These are phyloP conservation scores for Apodemus sylvaticus DNA, from an alignment of 2,113 vertebrate genomes.

Conservation along the genomic window DNA sequence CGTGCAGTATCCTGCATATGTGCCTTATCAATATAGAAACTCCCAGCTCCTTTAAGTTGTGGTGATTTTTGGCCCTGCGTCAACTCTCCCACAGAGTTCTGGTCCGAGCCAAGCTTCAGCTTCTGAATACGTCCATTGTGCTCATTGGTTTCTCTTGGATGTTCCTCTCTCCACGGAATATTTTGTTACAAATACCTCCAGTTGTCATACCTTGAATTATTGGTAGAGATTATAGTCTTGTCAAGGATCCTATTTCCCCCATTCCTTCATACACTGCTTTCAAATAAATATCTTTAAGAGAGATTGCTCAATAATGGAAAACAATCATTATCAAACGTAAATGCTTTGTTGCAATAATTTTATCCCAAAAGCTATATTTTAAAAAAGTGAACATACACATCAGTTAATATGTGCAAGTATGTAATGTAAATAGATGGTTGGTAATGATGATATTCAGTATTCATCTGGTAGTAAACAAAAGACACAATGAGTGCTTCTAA, in stretches of 20 bases:
- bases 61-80: neutral
- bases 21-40: neutral
- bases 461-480: neutral
- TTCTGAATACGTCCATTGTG: neutral
- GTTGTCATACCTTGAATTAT: neutral
- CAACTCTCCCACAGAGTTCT: neutral
- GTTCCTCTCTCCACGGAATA: rapidly evolving
- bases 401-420: neutral
- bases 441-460: neutral
- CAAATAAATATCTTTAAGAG: neutral
- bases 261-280: neutral
- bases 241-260: neutral
- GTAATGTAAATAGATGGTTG: neutral
- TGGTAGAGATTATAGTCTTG: neutral
- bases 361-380: neutral
- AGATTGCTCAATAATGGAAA: neutral
- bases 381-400: neutral
- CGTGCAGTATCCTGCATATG: neutral
- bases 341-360: neutral
- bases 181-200: neutral
- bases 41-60: neutral
- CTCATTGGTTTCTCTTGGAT: neutral
- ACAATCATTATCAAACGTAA: neutral
- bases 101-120: neutral
- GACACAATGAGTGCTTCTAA: neutral